Evolutionary conservation across 2,888 invertebrate species (phyloP).

Genomic region (Fragum whitleyi): DNA sequence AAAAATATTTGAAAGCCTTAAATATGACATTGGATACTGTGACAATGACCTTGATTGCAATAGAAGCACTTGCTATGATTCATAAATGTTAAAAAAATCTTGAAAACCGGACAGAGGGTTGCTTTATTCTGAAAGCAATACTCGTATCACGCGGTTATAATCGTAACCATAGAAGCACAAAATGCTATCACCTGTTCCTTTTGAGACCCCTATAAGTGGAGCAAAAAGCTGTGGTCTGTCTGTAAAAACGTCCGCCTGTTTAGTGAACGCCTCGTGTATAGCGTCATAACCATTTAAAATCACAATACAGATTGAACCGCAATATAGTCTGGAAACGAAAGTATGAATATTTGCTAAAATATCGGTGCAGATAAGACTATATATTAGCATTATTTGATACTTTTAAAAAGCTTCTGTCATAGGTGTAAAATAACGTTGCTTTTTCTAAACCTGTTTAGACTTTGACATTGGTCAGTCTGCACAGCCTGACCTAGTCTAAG

Average conservation of each 20-base stretch:
- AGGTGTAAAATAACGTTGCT: not conserved
- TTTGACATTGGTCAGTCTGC: too few species aligned
- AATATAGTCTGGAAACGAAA: slow-evolving; percentile 57
- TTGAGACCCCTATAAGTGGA: slow-evolving; percentile 71
- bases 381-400: not conserved
- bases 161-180: too few species aligned
- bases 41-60: too few species aligned
- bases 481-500: too few species aligned
- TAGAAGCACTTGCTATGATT: too few species aligned
- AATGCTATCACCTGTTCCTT: slow-evolving; percentile 73
- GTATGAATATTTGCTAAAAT: not conserved
- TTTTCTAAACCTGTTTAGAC: too few species aligned
- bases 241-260: slow-evolving; percentile 68
- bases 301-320: slow-evolving; percentile 68
- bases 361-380: not conserved
- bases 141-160: too few species aligned
- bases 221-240: slow-evolving; percentile 72
- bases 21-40: too few species aligned
- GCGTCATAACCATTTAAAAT: slow-evolving; percentile 72
- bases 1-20: too few species aligned
- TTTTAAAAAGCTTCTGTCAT: too few species aligned
- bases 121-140: not conserved
- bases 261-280: slow-evolving; percentile 71
- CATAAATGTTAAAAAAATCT: not conserved
- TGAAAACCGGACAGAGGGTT: not conserved